Base-by-base conservation (phyloP, 2,797 vertebrate genomes). In the Rhinophrynus dorsalis region DNA sequence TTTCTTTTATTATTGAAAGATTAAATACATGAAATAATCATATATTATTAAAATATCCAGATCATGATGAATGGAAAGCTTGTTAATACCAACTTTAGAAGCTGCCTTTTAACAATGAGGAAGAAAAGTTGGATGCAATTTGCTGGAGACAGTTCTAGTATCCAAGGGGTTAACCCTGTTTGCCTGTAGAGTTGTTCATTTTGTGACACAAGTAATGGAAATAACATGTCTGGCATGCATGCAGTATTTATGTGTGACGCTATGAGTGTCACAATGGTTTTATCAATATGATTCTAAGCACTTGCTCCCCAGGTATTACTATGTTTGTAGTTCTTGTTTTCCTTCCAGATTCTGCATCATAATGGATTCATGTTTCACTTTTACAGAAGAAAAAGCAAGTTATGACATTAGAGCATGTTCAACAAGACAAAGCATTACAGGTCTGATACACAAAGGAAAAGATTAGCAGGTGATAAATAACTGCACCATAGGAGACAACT, bases 181-280 rank as follows among this genome's bases (percentile, higher is more conserved):
- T 68, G 37, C 15, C 35, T 27, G 8, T 52, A 27, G 44, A 10
- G 30, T 42, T 63, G 38, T 85, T 82, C 86, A 89, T 86, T 89
- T 85, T 84, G 77, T 88, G 86, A 83, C 84, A 88, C 85, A 91
- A 90, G 86, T 91, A 90, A 90, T 90, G 88, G 88, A 91, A 89
- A 88, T 89, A 88, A 88, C 82, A 85, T 87, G 81, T 88, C 90
- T 82, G 86, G 84, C 85, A 80, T 88, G 90, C 89, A 89, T 90
- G 92, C 88, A 92, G 89, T 91, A 92, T 94, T 92, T 85, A 88
- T 71, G 47, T 55, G 58, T 90, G 91, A 92, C 90, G 83, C 89
- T 90, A 92, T 86, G 81, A 65, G 88, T 85, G 88, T 92, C 90
- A 93, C 65, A 26, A 83, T 87, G 83, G 86, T 85, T 84, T 85